Percentiles rank a stretch among this genome's conserved stretches.
Conservation (phyloP, 2,888 invertebrate species). For the Linnaemya vulpina region DNA sequence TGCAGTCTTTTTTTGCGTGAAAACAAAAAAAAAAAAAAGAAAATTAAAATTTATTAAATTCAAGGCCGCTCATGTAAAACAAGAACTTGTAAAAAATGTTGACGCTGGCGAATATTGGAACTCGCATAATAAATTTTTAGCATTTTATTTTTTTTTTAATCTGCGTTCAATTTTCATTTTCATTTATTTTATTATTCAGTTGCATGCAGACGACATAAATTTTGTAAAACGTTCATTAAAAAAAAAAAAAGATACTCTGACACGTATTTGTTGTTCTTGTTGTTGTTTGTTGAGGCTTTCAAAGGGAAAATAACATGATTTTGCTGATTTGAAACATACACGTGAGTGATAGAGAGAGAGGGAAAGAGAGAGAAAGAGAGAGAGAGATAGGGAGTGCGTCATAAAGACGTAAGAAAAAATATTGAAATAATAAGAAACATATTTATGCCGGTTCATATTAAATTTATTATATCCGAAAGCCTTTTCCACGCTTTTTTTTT, state of each 20-base stretch:
- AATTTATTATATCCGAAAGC: slow-evolving; percentile 8
- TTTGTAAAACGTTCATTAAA: slow-evolving; percentile 4
- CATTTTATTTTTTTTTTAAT: slow-evolving; percentile 16
- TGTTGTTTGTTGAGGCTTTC: slow-evolving; percentile 12
- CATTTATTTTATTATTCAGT: slow-evolving; percentile 56
- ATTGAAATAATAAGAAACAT: slow-evolving; percentile 17
- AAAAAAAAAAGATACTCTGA: too few relatives aligned
- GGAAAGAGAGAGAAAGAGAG: too few relatives aligned
- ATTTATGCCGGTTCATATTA: slow-evolving; percentile 47
- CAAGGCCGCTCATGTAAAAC: background rate
- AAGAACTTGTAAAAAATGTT: slow-evolving; percentile 16
- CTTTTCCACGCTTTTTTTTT: background rate
- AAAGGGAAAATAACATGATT: slow-evolving; percentile 10
- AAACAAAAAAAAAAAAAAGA: background rate
- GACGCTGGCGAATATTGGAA: slow-evolving; percentile 14
- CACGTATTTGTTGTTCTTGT: background rate
- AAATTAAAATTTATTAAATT: too few relatives aligned
- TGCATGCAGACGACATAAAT: slow-evolving; percentile 33
- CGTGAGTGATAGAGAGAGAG: too few relatives aligned
- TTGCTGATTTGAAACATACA: slow-evolving; percentile 24
- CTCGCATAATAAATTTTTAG: background rate
- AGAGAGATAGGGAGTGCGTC: too few relatives aligned
- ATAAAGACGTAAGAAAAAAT: background rate
- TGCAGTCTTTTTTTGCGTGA: background rate
- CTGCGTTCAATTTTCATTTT: slow-evolving; percentile 44